Conservation (phyloP, 2,797 vertebrate genomes). For the Adrianichthys oophorus region DNA sequence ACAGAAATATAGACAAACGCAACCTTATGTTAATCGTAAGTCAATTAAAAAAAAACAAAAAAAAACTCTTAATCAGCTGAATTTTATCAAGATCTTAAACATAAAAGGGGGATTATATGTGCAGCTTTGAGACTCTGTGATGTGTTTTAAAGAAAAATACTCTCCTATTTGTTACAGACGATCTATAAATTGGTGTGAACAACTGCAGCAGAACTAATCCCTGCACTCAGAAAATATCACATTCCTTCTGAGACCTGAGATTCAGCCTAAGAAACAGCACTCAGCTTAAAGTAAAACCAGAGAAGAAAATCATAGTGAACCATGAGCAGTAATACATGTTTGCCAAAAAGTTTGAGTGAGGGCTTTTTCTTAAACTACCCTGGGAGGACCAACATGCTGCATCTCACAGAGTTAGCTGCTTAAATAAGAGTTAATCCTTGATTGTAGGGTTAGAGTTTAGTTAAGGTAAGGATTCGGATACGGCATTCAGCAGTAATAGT, state of each 20-base stretch:
- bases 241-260: conserved; percentile 42
- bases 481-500: neutral
- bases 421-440: neutral
- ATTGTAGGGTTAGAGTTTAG: neutral
- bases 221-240: conserved; percentile 30
- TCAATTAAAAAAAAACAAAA: conserved; percentile 1
- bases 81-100: neutral
- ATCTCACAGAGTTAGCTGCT: neutral
- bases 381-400: neutral
- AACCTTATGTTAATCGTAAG: conserved; percentile 8
- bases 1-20: conserved; percentile 18
- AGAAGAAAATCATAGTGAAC: conserved; percentile 55
- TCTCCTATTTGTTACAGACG: conserved; percentile 1
- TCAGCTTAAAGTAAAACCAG: conserved; percentile 54
- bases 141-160: neutral
- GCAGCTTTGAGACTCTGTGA: conserved; percentile 1
- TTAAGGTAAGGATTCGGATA: neutral
- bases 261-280: conserved; percentile 46
- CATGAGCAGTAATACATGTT: conserved; percentile 2
- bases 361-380: conserved; percentile 2
- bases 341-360: conserved; percentile 13
- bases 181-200: conserved; percentile 14
- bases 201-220: conserved; percentile 28
- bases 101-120: neutral
- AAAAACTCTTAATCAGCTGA: neutral